Conservation (phyloP, 2,797 vertebrate genomes). For the Muraenolepis orangiensis region DNA sequence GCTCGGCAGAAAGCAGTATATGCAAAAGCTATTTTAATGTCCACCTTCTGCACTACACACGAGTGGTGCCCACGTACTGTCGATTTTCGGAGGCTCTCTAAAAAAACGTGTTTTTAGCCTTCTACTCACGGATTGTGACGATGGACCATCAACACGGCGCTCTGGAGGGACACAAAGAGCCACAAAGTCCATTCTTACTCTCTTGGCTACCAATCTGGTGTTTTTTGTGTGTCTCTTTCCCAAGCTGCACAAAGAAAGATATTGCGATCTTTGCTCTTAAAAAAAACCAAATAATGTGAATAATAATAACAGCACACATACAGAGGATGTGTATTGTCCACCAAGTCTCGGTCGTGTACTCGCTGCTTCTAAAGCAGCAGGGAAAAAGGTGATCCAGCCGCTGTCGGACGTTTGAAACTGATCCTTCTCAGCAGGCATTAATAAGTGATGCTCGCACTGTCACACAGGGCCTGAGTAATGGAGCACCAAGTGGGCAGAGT, state of each 20-base stretch:
- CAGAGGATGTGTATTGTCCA: conserved; percentile 40
- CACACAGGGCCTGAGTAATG: conserved; percentile 76
- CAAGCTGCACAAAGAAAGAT: conserved; percentile 20
- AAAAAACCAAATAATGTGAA: too few relatives aligned
- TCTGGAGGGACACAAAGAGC: conserved; percentile 27
- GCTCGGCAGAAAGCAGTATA: not conserved
- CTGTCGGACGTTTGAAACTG: conserved; percentile 72
- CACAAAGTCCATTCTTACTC: conserved; percentile 53
- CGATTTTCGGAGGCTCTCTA: conserved; percentile 14
- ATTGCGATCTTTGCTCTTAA: conserved; percentile 57
- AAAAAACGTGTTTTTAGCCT: conserved; percentile 13
- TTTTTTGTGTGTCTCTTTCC: conserved; percentile 21
- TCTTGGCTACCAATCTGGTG: conserved; percentile 18
- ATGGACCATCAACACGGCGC: conserved; percentile 36
- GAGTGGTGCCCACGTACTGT: not conserved
- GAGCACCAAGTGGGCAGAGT: conserved; percentile 73
- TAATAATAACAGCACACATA: too few relatives aligned
- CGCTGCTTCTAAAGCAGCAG: conserved; percentile 40
- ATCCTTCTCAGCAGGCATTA: conserved; percentile 70
- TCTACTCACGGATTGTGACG: conserved; percentile 66
- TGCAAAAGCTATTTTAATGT: not conserved
- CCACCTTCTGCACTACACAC: not conserved
- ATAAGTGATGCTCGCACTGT: conserved; percentile 78
- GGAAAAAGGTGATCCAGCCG: conserved; percentile 48
- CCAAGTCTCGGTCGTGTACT: conserved; percentile 27